Evolutionary conservation across 2,888 invertebrate genomes (phyloP).

Genomic region (Cataglyphis rosenhaueri): DNA sequence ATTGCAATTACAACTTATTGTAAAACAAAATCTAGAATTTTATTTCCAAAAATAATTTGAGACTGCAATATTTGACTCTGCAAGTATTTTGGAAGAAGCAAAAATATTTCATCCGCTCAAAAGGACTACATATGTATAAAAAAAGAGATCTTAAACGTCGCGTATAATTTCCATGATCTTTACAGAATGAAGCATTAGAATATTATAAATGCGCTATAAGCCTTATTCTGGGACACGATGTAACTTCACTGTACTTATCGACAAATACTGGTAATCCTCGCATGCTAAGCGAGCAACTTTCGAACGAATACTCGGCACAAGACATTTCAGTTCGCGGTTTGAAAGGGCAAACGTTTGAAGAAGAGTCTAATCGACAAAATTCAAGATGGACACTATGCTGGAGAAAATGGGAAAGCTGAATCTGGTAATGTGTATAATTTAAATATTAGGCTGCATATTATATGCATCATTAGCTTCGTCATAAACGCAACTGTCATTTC

Average conservation of each 20-base stretch:
- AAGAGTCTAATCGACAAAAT: conserved; percentile 8
- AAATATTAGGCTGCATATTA: not conserved
- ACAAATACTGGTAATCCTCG: conserved; percentile 32
- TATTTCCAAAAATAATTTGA: not conserved
- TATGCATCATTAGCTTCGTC: conserved; percentile 10
- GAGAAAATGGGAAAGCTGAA: conserved; percentile 84
- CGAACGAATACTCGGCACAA: not conserved
- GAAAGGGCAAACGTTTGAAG: conserved; percentile 33
- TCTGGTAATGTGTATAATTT: conserved; percentile 79
- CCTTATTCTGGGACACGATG: conserved; percentile 7
- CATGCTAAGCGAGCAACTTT: conserved; percentile 26
- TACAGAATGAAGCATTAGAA: conserved; percentile 3
- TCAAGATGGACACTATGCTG: conserved; percentile 82
- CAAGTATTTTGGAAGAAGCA: conserved; percentile 16
- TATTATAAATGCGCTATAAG: not conserved
- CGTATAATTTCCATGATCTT: conserved; percentile 7
- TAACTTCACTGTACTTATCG: conserved; percentile 3
- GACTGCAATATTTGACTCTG: not conserved
- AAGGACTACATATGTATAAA: not conserved
- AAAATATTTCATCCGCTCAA: not conserved
- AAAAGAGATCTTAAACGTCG: not conserved
- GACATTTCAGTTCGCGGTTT: conserved; percentile 1
- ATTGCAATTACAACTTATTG: not conserved
- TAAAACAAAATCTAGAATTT: not conserved
- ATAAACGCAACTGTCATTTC: not conserved